Conservation (phyloP, 2,113 vertebrate species). For the Phyllostomus hastatus region DNA sequence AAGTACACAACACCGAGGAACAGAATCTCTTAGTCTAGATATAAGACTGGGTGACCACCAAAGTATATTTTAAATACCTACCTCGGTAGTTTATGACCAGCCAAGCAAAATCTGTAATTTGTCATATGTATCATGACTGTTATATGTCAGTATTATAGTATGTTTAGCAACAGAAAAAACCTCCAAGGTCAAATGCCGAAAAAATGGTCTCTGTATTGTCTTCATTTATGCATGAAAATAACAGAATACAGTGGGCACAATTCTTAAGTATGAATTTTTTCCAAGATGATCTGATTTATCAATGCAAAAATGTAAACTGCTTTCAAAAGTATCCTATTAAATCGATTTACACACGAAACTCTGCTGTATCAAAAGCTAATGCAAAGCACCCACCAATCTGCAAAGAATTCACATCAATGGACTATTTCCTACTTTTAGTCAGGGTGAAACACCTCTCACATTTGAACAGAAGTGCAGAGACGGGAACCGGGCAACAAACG, state of each 20-base stretch:
- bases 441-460: neutral
- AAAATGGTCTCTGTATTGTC: neutral
- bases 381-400: neutral
- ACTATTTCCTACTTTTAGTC: neutral
- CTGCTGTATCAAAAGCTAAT: neutral
- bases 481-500: neutral
- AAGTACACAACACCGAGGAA: neutral
- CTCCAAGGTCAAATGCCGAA: neutral
- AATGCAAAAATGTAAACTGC: neutral
- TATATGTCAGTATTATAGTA: neutral
- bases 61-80: neutral
- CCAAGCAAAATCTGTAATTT: neutral
- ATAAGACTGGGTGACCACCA: neutral
- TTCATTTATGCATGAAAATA: neutral
- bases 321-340: neutral
- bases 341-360: neutral
- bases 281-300: neutral
- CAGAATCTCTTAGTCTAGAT: neutral
- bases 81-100: neutral
- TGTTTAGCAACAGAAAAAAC: neutral
- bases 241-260: neutral
- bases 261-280: neutral
- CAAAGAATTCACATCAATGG: neutral
- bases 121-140: neutral
- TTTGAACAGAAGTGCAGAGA: neutral